These are phyloP conservation scores for Corydoras maculifer DNA, from an alignment of 2,113 vertebrate genomes.

Conservation along the genomic window DNA sequence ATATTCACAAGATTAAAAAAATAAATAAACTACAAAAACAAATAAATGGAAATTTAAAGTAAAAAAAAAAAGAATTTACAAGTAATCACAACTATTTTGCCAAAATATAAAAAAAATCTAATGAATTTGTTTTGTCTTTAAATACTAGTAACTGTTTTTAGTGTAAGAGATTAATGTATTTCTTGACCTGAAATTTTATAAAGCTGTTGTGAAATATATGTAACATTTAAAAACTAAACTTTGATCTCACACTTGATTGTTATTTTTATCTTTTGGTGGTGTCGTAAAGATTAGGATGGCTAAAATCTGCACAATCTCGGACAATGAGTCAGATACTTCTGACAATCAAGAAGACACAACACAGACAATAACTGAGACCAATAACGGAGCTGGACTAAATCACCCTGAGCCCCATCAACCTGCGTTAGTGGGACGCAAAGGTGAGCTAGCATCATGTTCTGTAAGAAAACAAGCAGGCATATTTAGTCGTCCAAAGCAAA, in stretches of 20 bases:
- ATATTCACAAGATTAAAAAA: too few relatives aligned
- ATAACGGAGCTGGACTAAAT: not conserved
- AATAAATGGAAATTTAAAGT: too few relatives aligned
- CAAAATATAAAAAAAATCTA: too few relatives aligned
- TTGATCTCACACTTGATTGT: not conserved
- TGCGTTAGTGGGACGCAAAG: constrained; percentile 36
- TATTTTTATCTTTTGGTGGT: not conserved
- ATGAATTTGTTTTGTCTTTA: too few relatives aligned
- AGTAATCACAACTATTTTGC: too few relatives aligned
- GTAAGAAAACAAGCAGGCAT: constrained; percentile 1
- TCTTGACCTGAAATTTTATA: too few relatives aligned
- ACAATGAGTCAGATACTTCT: constrained; percentile 61
- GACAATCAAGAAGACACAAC: constrained; percentile 54
- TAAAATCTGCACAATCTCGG: constrained; percentile 59
- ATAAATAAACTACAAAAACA: too few relatives aligned
- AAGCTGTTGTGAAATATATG: too few relatives aligned
- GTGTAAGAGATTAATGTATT: too few relatives aligned
- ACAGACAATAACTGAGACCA: not conserved
- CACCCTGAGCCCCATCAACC: constrained; percentile 20
- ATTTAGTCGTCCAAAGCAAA: not conserved
- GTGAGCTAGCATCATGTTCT: constrained; percentile 24
- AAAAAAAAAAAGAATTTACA: too few relatives aligned
- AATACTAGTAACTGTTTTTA: too few relatives aligned
- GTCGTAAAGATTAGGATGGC: constrained; percentile 61
- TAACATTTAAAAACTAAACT: too few relatives aligned